Conservation (phyloP, 2,797 vertebrate species). For the Gymnopithys bicolor region DNA sequence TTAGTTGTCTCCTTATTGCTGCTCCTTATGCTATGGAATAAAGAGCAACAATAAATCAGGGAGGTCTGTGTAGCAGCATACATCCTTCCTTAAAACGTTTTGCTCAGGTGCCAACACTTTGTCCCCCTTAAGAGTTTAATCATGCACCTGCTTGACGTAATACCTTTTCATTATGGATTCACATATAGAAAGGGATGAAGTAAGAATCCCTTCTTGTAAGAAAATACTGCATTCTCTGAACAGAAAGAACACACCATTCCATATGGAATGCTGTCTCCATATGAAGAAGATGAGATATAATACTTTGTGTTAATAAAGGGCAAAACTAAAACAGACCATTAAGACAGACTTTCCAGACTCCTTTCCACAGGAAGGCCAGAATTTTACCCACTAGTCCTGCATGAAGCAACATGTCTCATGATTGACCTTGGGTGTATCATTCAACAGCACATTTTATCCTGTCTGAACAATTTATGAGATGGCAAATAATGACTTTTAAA, state of each 20-base stretch:
- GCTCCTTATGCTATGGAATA: not conserved
- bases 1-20: not conserved
- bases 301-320: not conserved
- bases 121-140: not conserved
- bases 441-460: not conserved
- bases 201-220: not conserved
- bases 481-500: not conserved
- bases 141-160: not conserved
- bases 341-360: not conserved
- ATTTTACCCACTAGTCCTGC: not conserved
- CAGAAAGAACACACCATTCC: not conserved
- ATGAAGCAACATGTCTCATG: not conserved
- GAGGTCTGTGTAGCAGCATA: not conserved
- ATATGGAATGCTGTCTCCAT: not conserved
- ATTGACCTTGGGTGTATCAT: not conserved
- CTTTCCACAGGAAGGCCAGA: not conserved
- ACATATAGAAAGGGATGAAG: not conserved
- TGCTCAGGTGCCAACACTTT: not conserved
- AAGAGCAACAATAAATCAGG: not conserved
- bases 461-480: not conserved
- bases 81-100: not conserved
- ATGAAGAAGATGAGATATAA: not conserved
- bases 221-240: not conserved
- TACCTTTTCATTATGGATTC: slow-evolving; percentile 29
- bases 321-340: not conserved